phyloP scores from a whole-genome alignment of 2,888 invertebrate species.

The Lymantria dispar region DNA sequence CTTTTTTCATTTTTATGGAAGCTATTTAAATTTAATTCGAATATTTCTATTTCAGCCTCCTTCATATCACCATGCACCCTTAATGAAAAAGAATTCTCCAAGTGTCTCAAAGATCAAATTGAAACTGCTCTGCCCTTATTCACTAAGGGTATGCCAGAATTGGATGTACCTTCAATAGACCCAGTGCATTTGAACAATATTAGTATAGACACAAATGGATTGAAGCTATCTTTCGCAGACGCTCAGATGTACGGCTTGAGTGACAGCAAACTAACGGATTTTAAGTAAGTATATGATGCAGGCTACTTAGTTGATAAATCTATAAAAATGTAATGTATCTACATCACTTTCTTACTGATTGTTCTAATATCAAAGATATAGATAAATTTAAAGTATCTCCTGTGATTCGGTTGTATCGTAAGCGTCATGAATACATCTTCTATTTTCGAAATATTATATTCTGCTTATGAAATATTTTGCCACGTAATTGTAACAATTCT shows the following conservation, averaged over 20 bases:
- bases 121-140: constrained; percentile 50
- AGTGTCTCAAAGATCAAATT: constrained; percentile 61
- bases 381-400: too few relatives aligned
- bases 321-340: too few relatives aligned
- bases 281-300: constrained; percentile 53
- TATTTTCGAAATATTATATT: too few relatives aligned
- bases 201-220: constrained; percentile 59
- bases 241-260: constrained; percentile 62
- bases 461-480: too few relatives aligned
- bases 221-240: constrained; percentile 55
- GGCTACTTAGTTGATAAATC: too few relatives aligned
- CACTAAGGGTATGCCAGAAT: constrained; percentile 62
- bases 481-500: too few relatives aligned
- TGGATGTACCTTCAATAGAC: constrained; percentile 62
- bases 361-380: too few relatives aligned
- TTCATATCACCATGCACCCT: constrained; percentile 62
- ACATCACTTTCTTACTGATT: too few relatives aligned
- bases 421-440: too few relatives aligned
- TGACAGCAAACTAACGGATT: constrained; percentile 43
- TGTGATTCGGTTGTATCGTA: too few relatives aligned
- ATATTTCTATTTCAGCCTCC: constrained; percentile 51
- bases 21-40: too few relatives aligned
- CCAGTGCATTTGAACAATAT: constrained; percentile 64
- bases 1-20: too few relatives aligned
- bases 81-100: constrained; percentile 37